A percentile compares a stretch with the other conserved stretches of the same genome.
phyloP scores from a whole-genome alignment of 2,797 vertebrate genomes.

The Astyanax mexicanus region DNA sequence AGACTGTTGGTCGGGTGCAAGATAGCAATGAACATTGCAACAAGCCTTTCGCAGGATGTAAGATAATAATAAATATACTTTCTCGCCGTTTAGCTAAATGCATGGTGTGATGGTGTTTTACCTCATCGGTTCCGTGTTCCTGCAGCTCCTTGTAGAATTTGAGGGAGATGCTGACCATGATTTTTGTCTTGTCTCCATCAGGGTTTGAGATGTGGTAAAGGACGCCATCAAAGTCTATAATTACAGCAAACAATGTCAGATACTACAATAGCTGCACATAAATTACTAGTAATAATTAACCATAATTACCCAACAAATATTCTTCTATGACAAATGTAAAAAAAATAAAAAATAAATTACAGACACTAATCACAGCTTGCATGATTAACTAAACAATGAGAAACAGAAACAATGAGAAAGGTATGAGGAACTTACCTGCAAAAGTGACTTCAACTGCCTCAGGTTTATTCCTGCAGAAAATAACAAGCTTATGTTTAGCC shows the following conservation, averaged over 20 bases:
- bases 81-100: not conserved
- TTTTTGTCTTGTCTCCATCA: conserved; percentile 96
- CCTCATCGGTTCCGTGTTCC: conserved; percentile 96
- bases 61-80: no score
- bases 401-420: no score
- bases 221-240: conserved; percentile 96
- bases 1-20: no score
- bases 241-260: not conserved
- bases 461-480: conserved; percentile 90
- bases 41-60: no score
- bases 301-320: not conserved
- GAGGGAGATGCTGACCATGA: conserved; percentile 99
- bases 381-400: no score
- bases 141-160: conserved; percentile 99
- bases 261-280: not conserved
- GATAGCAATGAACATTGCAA: no score
- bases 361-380: no score
- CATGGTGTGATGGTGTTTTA: conserved; percentile 67
- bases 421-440: conserved; percentile 85
- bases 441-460: conserved; percentile 98
- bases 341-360: no score
- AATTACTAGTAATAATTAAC: not conserved
- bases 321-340: not conserved
- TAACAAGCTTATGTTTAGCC: not conserved
- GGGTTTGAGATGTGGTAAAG: conserved; percentile 99